phyloP scores from a whole-genome alignment of 2,113 vertebrate species.

The Aphyosemion australe region DNA sequence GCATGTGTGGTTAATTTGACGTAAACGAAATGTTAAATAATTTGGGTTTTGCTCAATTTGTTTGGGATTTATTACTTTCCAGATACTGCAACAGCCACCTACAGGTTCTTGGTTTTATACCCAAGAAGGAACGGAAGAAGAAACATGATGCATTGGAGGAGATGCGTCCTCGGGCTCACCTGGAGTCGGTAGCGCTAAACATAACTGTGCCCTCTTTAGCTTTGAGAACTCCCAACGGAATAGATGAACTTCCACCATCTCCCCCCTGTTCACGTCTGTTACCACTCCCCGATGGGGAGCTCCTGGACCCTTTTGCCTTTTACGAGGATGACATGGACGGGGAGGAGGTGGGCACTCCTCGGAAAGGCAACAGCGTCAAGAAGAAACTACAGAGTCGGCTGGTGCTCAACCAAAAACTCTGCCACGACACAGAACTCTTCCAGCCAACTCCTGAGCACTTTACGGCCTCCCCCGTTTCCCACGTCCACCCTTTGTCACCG shows the following conservation, averaged over 20 bases:
- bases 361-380: slow-evolving; percentile 87
- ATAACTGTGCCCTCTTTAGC: slow-evolving; percentile 93
- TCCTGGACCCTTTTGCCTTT: slow-evolving; percentile 97
- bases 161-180: slow-evolving; percentile 88
- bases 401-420: slow-evolving; percentile 88
- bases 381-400: slow-evolving; percentile 92
- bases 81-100: slow-evolving; percentile 99
- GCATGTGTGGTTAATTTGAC: neutral
- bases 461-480: slow-evolving; percentile 86
- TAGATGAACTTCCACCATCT: slow-evolving; percentile 92
- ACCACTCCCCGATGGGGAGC: slow-evolving; percentile 89
- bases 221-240: slow-evolving; percentile 93
- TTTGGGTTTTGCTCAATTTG: neutral
- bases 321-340: slow-evolving; percentile 85
- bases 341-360: slow-evolving; percentile 85
- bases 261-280: slow-evolving; percentile 87
- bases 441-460: slow-evolving; percentile 94
- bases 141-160: slow-evolving; percentile 96
- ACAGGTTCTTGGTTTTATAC: slow-evolving; percentile 99
- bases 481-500: slow-evolving; percentile 66
- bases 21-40: neutral
- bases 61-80: slow-evolving; percentile 43
- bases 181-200: slow-evolving; percentile 94
- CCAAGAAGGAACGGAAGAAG: slow-evolving; percentile 99
- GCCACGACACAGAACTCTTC: slow-evolving; percentile 87